Evolutionary conservation across 2,113 vertebrate genomes (phyloP).

Genomic region (Nanorana parkeri): DNA sequence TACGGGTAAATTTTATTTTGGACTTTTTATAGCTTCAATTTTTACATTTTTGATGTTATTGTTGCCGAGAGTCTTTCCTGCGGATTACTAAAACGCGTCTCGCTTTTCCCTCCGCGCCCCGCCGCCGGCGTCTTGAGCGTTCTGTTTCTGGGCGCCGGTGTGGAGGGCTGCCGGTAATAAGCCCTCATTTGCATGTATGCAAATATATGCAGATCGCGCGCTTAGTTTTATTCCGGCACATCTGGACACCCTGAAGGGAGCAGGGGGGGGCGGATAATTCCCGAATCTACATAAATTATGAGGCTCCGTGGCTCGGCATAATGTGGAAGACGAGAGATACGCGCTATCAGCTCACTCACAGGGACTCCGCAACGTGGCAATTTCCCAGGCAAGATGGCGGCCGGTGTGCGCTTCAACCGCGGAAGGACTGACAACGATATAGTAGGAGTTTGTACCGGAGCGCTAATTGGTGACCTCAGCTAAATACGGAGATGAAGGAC

Average conservation of each 20-base stretch:
- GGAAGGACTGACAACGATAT: no score
- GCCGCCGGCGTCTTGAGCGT: not conserved
- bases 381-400: not conserved
- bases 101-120: no score
- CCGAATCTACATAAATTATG: constrained; percentile 20
- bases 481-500: no score
- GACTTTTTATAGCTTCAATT: no score
- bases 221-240: constrained; percentile 41
- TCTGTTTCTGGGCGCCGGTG: not conserved
- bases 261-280: not conserved
- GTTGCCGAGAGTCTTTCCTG: no score
- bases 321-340: not conserved
- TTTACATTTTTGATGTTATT: no score
- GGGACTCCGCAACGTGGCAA: not conserved
- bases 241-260: constrained; percentile 40
- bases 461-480: no score
- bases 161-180: not conserved
- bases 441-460: no score
- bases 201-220: constrained; percentile 42
- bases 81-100: no score
- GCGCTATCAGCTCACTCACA: not conserved
- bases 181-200: constrained; percentile 47
- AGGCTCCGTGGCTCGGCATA: constrained; percentile 7
- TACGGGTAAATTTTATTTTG: no score
- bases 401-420: not conserved